Evolutionary conservation across 2,797 vertebrate species (phyloP).

Genomic region (Hydrolagus colliei): DNA sequence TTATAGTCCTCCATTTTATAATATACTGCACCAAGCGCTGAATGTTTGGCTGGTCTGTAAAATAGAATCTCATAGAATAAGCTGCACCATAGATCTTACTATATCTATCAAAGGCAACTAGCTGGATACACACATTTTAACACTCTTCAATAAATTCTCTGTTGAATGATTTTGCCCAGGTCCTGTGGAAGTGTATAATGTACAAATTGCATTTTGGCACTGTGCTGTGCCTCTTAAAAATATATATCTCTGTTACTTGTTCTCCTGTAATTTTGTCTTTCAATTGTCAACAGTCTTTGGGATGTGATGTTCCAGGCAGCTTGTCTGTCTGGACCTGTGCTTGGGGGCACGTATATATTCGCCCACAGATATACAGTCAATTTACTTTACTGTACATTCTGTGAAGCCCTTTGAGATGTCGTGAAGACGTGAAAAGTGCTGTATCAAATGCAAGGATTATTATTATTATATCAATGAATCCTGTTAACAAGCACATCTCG

Average conservation of each 20-base stretch:
- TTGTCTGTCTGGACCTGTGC: too few species aligned
- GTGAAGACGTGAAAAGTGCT: too few species aligned
- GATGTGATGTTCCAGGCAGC: too few species aligned
- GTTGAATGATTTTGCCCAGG: background rate
- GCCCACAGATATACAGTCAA: too few species aligned
- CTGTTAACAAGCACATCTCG: too few species aligned
- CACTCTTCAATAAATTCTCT: background rate
- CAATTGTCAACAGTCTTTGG: too few species aligned
- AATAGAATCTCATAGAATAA: background rate
- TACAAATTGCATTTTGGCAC: background rate
- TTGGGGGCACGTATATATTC: too few species aligned
- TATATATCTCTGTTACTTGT: background rate
- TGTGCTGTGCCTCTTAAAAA: background rate
- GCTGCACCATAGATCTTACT: background rate
- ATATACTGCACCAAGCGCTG: background rate
- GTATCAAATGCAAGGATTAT: too few species aligned
- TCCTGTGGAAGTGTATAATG: background rate
- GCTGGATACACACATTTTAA: background rate
- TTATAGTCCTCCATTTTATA: background rate
- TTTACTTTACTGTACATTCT: too few species aligned
- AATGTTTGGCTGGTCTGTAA: background rate
- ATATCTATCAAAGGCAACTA: slow-evolving; percentile 16
- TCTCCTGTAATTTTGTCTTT: background rate
- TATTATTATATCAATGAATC: too few species aligned
- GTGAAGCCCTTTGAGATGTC: too few species aligned